phyloP scores from a whole-genome alignment of 2,113 vertebrate genomes.

The Rhadina sibilatrix region DNA sequence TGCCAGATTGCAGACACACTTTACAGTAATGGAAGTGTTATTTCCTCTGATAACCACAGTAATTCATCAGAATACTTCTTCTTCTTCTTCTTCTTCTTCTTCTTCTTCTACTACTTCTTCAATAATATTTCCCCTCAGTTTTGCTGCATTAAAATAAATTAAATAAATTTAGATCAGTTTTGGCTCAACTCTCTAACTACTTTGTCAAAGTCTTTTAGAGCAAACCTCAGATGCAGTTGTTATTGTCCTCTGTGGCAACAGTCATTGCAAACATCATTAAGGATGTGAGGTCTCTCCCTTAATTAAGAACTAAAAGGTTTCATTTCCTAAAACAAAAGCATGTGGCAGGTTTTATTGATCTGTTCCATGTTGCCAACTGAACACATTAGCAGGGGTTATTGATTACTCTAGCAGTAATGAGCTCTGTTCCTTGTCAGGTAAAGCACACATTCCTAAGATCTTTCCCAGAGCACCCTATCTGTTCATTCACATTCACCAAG shows the following conservation, averaged over 20 bases:
- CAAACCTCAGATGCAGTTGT: slow-evolving; percentile 45
- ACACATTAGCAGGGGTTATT: slow-evolving; percentile 77
- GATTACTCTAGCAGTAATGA: slow-evolving; percentile 72
- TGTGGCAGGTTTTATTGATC: slow-evolving; percentile 80
- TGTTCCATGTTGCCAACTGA: slow-evolving; percentile 74
- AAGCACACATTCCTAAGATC: slow-evolving; percentile 36
- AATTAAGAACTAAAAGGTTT: slow-evolving; percentile 83
- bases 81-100: not conserved
- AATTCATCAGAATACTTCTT: not conserved
- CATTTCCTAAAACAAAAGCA: slow-evolving; percentile 82
- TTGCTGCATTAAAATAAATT: slow-evolving; percentile 10
- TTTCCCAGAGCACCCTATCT: slow-evolving; percentile 8
- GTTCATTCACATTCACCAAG: not conserved
- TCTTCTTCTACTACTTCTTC: not conserved
- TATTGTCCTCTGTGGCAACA: slow-evolving; percentile 64
- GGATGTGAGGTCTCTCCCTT: slow-evolving; percentile 76
- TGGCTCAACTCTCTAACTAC: not conserved
- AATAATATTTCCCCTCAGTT: not conserved
- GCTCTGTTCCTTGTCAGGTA: slow-evolving; percentile 67
- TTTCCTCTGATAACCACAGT: not conserved
- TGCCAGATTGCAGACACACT: not conserved
- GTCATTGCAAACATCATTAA: slow-evolving; percentile 73
- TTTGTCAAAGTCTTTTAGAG: slow-evolving; percentile 46
- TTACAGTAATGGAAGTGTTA: not conserved
- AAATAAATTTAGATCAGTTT: slow-evolving; percentile 38